Conservation (phyloP, 2,113 vertebrate genomes). For the Pterocles gutturalis region DNA sequence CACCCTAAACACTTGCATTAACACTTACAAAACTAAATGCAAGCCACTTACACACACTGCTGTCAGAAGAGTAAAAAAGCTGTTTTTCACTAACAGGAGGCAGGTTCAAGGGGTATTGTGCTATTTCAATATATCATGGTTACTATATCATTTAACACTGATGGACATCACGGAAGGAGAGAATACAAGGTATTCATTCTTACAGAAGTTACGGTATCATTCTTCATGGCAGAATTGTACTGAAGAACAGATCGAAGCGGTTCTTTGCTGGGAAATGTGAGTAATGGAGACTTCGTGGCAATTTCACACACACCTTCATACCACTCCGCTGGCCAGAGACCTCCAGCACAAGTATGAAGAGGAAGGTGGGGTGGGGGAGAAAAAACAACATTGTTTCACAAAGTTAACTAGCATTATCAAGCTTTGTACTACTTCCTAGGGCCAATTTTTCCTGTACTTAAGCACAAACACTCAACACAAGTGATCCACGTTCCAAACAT, state of each 20-base stretch:
- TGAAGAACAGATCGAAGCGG: conserved; percentile 95
- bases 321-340: conserved; percentile 98
- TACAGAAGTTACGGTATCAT: conserved; percentile 94
- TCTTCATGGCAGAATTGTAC: conserved; percentile 97
- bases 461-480: background rate
- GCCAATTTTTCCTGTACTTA: background rate
- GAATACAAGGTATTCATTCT: background rate
- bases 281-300: conserved; percentile 93
- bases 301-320: conserved; percentile 98
- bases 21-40: background rate
- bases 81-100: background rate
- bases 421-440: background rate
- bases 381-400: background rate
- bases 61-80: background rate
- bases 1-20: background rate
- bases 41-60: background rate
- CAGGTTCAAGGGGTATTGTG: background rate
- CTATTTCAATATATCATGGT: background rate
- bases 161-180: background rate
- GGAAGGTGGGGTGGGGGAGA: background rate
- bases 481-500: background rate
- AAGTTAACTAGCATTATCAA: background rate
- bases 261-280: conserved; percentile 96
- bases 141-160: background rate
- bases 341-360: conserved; percentile 62